Percentiles rank a stretch among this genome's conserved stretches.
Conservation (phyloP, 2,888 invertebrate genomes). For the Brenthis daphne region DNA sequence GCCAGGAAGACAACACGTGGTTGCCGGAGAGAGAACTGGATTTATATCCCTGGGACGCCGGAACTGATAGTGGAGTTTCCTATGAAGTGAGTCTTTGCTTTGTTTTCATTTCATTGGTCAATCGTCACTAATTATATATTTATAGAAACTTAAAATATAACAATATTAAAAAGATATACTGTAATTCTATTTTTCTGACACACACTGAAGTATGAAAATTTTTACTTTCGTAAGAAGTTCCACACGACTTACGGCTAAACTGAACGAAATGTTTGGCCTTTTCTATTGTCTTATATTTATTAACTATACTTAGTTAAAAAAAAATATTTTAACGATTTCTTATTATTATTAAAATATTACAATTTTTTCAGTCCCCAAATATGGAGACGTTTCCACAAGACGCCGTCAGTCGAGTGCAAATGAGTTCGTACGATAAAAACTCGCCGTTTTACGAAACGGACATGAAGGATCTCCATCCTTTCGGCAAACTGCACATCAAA, state of each 20-base stretch:
- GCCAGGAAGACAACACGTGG: constrained; percentile 94
- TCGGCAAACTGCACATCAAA: constrained; percentile 65
- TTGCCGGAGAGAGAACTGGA: constrained; percentile 90
- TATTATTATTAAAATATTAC: constrained; percentile 6
- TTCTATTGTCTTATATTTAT: too few relatives aligned
- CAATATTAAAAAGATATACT: too few relatives aligned
- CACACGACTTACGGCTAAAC: too few relatives aligned
- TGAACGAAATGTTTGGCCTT: too few relatives aligned
- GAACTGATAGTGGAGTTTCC: constrained; percentile 95
- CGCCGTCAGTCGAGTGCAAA: constrained; percentile 60
- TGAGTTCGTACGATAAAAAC: constrained; percentile 70
- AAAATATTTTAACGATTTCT: not conserved
- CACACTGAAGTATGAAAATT: too few relatives aligned
- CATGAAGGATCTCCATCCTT: constrained; percentile 69
- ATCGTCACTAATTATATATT: too few relatives aligned
- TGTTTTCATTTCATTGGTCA: not conserved
- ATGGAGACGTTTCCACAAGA: constrained; percentile 69
- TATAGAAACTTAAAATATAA: too few relatives aligned
- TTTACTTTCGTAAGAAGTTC: too few relatives aligned
- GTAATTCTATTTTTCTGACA: too few relatives aligned
- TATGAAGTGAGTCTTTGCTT: constrained; percentile 86
- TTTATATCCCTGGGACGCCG: constrained; percentile 97
- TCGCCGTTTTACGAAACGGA: constrained; percentile 72
- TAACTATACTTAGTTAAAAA: too few relatives aligned
- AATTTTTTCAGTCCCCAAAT: constrained; percentile 59